Evolutionary conservation across 1,140 invertebrate species (phyloP).

Genomic region (Gonatopus flavifemur): DNA sequence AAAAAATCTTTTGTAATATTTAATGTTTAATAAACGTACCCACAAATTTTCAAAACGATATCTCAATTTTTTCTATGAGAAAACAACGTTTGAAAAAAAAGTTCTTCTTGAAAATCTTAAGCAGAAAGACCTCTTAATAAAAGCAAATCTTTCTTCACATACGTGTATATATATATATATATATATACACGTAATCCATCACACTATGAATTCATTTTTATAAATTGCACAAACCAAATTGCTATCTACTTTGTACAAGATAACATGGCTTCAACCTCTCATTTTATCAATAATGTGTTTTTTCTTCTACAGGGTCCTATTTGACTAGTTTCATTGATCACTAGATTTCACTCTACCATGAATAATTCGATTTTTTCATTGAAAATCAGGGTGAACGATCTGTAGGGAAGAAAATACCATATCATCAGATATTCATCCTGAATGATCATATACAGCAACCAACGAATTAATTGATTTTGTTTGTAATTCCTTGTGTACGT

Average conservation of each 20-base stretch:
- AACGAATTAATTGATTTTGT: not conserved
- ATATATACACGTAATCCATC: constrained; percentile 14
- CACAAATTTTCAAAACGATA: too few species aligned
- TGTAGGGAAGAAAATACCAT: not conserved
- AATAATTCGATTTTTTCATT: constrained; percentile 5
- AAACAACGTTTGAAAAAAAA: too few species aligned
- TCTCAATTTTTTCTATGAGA: too few species aligned
- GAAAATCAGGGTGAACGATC: not conserved
- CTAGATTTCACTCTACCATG: constrained; percentile 31
- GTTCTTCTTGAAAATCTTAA: too few species aligned
- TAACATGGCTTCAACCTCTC: constrained; percentile 23
- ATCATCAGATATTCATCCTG: not conserved
- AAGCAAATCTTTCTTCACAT: too few species aligned
- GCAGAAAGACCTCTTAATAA: too few species aligned
- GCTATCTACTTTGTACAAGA: constrained; percentile 26
- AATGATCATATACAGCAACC: not conserved
- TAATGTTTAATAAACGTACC: too few species aligned
- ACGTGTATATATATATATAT: constrained; percentile 16
- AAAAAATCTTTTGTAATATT: too few species aligned
- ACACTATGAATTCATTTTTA: constrained; percentile 20
- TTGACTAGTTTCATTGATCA: constrained; percentile 50
- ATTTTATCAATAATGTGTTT: constrained; percentile 21
- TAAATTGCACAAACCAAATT: constrained; percentile 31
- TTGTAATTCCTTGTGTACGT: too few species aligned
- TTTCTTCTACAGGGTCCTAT: constrained; percentile 25